A percentile compares a stretch with the other conserved stretches of the same genome.
These are phyloP conservation scores for Triplophysa yarkandensis DNA, from an alignment of 2,797 vertebrate genomes.

Conservation along the genomic window DNA sequence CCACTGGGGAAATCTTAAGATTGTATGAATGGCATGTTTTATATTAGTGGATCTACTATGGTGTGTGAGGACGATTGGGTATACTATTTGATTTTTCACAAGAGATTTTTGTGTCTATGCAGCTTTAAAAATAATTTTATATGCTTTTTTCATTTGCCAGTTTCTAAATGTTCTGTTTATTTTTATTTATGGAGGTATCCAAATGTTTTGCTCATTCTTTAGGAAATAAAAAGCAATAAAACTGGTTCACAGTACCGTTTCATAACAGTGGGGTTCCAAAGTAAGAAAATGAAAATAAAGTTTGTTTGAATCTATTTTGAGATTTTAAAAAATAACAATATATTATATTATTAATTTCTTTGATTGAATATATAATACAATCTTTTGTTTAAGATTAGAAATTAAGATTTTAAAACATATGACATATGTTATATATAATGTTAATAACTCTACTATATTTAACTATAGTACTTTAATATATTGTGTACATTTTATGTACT, in stretches of 20 bases:
- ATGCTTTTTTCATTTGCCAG: constrained; percentile 58
- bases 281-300: too few relatives aligned
- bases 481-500: too few relatives aligned
- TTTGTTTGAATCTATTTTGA: too few relatives aligned
- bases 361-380: too few relatives aligned
- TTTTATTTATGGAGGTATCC: constrained; percentile 68
- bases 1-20: constrained; percentile 8
- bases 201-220: constrained; percentile 65
- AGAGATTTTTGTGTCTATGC: constrained; percentile 11
- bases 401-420: too few relatives aligned
- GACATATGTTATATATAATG: too few relatives aligned
- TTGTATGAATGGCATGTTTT: constrained; percentile 26
- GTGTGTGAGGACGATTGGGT: constrained; percentile 11
- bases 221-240: constrained; percentile 70
- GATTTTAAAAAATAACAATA: too few relatives aligned
- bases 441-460: too few relatives aligned
- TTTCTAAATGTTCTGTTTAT: constrained; percentile 58
- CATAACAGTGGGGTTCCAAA: background rate
- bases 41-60: background rate
- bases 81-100: background rate
- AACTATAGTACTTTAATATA: too few relatives aligned
- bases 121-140: constrained; percentile 19
- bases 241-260: constrained; percentile 8
- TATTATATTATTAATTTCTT: too few relatives aligned
- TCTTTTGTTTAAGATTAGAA: too few relatives aligned